These are phyloP conservation scores for Chorisops tibialis DNA, from an alignment of 2,888 invertebrate species.

Conservation along the genomic window DNA sequence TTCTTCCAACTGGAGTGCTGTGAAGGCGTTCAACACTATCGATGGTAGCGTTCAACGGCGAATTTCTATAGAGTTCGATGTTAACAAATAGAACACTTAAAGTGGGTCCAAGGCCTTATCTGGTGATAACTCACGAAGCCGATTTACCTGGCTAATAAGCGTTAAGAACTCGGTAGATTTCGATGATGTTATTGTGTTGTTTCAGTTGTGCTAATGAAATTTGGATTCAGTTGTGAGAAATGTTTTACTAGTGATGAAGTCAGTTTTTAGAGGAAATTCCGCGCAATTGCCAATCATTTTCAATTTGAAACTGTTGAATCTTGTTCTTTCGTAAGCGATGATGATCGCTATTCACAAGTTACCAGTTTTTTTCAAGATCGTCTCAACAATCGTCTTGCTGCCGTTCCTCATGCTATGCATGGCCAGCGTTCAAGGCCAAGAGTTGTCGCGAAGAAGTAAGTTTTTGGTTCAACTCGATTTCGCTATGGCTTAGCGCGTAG, in stretches of 20 bases:
- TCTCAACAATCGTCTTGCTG: background rate
- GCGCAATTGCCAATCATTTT: constrained; percentile 12
- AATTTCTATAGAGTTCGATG: constrained; percentile 5
- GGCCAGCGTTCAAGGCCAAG: constrained; percentile 24
- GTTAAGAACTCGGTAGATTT: background rate
- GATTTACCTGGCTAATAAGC: background rate
- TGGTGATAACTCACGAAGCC: constrained; percentile 16
- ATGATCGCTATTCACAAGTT: no score
- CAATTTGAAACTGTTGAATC: constrained; percentile 9
- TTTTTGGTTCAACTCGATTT: constrained; percentile 5
- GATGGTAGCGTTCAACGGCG: background rate
- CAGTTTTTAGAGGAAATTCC: constrained; percentile 15
- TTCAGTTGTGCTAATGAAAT: background rate
- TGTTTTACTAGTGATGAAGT: constrained; percentile 23
- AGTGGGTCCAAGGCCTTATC: constrained; percentile 18
- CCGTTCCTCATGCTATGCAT: constrained; percentile 7
- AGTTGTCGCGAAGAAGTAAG: constrained; percentile 30
- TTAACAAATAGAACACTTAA: background rate
- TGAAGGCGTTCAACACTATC: no score
- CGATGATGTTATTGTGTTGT: background rate
- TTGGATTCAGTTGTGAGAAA: constrained; percentile 15
- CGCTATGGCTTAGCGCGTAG: no score
- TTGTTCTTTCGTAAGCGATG: no score
- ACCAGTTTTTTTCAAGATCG: background rate
- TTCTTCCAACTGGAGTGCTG: no score